A percentile compares a stretch with the other conserved stretches of the same genome.
Evolutionary conservation across 2,888 invertebrate genomes (phyloP).

Genomic region (Limnephilus rhombicus): DNA sequence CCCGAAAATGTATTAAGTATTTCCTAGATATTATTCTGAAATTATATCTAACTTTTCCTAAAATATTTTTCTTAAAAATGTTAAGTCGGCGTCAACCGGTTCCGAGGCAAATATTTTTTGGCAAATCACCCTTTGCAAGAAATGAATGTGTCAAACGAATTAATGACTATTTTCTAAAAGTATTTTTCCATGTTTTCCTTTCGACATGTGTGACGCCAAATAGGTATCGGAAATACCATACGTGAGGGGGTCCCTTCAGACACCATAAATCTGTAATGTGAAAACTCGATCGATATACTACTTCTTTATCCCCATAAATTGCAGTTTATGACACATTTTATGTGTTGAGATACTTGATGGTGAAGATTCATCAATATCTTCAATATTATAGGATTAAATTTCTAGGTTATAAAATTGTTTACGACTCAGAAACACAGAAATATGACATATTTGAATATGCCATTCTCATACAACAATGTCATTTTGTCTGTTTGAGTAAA

Average conservation of each 20-base stretch:
- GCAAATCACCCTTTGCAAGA: neutral
- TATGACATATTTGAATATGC: neutral
- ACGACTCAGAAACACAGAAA: neutral
- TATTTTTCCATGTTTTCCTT: constrained; percentile 31
- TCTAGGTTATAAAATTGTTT: neutral
- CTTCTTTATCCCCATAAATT: constrained; percentile 29
- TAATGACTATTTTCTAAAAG: constrained; percentile 14
- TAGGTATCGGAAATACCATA: neutral
- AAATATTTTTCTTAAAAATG: neutral
- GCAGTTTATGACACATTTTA: constrained; percentile 37
- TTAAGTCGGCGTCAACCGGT: neutral
- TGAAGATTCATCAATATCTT: constrained; percentile 31
- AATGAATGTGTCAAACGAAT: constrained; percentile 21
- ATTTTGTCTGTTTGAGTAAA: neutral
- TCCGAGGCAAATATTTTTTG: neutral
- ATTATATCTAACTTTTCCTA: neutral
- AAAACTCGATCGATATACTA: constrained; percentile 1
- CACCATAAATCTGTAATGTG: constrained; percentile 29
- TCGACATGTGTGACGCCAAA: constrained; percentile 1
- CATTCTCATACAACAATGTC: neutral
- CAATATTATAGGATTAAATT: constrained; percentile 24
- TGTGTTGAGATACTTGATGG: constrained; percentile 13
- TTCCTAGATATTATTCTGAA: neutral
- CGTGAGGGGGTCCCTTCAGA: constrained; percentile 5
- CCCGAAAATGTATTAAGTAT: neutral